These are phyloP conservation scores for Cyprinodon brontotheroides DNA, from an alignment of 2,113 vertebrate genomes.

Conservation along the genomic window DNA sequence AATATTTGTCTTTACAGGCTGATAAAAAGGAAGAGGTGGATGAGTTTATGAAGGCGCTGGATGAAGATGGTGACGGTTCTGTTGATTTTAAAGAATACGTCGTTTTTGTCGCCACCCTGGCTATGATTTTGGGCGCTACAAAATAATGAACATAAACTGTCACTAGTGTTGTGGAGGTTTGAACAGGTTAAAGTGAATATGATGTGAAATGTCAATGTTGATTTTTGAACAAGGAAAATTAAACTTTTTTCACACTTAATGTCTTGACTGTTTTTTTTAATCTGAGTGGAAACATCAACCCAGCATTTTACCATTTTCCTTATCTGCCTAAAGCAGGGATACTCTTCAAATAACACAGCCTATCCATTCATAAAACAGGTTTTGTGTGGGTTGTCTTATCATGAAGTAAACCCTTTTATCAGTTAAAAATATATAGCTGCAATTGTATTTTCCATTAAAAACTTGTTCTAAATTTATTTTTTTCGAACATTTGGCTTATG, in stretches of 20 bases:
- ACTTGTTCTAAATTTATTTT: neutral
- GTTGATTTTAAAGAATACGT: conserved; percentile 69
- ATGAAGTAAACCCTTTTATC: neutral
- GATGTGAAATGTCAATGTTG: neutral
- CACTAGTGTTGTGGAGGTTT: neutral
- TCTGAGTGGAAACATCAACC: neutral
- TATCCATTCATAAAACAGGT: too few species aligned
- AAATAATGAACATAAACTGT: too few species aligned
- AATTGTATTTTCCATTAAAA: neutral
- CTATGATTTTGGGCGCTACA: neutral
- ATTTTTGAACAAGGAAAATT: neutral
- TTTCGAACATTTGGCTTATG: too few species aligned
- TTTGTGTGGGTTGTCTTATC: neutral
- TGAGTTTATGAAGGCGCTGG: conserved; percentile 52
- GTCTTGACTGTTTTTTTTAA: neutral
- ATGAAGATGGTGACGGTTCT: conserved; percentile 39
- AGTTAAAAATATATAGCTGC: neutral
- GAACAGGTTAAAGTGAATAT: neutral
- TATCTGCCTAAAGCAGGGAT: too few species aligned
- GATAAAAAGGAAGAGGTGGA: neutral
- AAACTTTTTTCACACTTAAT: neutral
- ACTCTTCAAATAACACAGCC: neutral
- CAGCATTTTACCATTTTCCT: too few species aligned
- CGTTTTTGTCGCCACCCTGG: neutral
- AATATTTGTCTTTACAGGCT: neutral